Base-by-base conservation (phyloP, 1,140 invertebrate genomes). In the Zaprionus inermis region DNA sequence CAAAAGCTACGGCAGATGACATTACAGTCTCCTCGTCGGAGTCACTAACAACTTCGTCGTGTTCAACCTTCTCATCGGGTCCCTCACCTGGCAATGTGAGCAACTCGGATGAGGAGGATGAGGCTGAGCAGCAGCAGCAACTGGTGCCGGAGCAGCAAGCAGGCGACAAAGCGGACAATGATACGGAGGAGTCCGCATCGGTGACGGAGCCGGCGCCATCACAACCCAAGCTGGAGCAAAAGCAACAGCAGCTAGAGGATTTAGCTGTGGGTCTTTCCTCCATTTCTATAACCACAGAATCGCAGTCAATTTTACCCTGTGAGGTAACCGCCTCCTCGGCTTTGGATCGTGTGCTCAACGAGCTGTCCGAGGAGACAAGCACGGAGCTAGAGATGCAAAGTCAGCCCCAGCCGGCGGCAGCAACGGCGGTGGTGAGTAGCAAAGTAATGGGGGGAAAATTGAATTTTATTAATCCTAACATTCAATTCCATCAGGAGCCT, bases 41-140 rank as follows among this genome's bases (percentile, higher is more conserved):
- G 51, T 92, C 91, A 5, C 64, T 92, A 46, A 92, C 91, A 0
- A 92, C 91, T 0, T 92, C 91, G 0, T 92, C 91, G 12, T 90
- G 90, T 12, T 92, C 91, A 9, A 92, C 91, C 7, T 92, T 92
- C 58, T 91, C 91, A 0, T 92, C 91, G 64, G 91, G 90, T 7
- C 91, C 91, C 1, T 92, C 91, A 38, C 90, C 91, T 0, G 88
- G 88, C 58, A 78, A 76, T 11, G 67, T 52, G 28, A 84, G 76
- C 30, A 82, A 79, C 30, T 84, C 86, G 0, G 90, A 91, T 32
- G 88, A 91, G 7, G 67, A 71, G 18, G n/a, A 28, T 32, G 22
- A 51, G 11, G 12, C 36, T 3, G 18, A 28, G 12, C 79, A 84
- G 28, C 77, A 83, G 22, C 38, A 72, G 11, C 61, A 55, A 10